Evolutionary conservation across 2,797 vertebrate genomes (phyloP).

Genomic region (Sciaenops ocellatus): DNA sequence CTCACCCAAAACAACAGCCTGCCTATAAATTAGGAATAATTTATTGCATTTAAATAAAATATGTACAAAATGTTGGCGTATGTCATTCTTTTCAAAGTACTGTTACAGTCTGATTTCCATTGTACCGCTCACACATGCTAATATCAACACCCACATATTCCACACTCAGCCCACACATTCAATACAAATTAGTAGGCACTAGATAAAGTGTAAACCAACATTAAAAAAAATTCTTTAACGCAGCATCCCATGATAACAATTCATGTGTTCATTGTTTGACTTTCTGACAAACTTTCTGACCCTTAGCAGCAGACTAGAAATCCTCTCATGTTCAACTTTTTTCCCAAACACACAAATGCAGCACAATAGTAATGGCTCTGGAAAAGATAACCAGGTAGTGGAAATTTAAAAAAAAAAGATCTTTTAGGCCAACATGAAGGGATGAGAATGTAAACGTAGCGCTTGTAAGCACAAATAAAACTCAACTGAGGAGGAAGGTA

Average conservation of each 20-base stretch:
- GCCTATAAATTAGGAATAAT: conserved; percentile 1
- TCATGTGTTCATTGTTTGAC: neutral
- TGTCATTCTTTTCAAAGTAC: neutral
- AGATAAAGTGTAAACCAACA: conserved; percentile 19
- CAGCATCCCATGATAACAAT: neutral
- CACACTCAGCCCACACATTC: conserved; percentile 19
- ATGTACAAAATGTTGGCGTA: neutral
- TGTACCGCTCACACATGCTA: conserved; percentile 31
- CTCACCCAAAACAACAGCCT: neutral
- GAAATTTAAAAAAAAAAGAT: conserved; percentile 1
- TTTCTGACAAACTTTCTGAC: conserved; percentile 10
- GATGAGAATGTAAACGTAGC: neutral
- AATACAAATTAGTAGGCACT: conserved; percentile 42
- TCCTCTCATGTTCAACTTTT: conserved; percentile 12
- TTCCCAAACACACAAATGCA: neutral
- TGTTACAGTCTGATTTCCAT: conserved; percentile 12
- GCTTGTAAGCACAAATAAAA: conserved; percentile 9
- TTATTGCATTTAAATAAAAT: neutral
- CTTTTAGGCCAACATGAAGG: neutral
- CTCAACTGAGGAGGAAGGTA: neutral
- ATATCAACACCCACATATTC: conserved; percentile 30
- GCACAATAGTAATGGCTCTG: neutral
- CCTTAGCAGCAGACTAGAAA: neutral
- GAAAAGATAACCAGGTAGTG: neutral
- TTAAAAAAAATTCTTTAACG: conserved; percentile 6